Evolutionary conservation across 2,888 invertebrate genomes (phyloP).

Genomic region (Lomographa bimaculata): DNA sequence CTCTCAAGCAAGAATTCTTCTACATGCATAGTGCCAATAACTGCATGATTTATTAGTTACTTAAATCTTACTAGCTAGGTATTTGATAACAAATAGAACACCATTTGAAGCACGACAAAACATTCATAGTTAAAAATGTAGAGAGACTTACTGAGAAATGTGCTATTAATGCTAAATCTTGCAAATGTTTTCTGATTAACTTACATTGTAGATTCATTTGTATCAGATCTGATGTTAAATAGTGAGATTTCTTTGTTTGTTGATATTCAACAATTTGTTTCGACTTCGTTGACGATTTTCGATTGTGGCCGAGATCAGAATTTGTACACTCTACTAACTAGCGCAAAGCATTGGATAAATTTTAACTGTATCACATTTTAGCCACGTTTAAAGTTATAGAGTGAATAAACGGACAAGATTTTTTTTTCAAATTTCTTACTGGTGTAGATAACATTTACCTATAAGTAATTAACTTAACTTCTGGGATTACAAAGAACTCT

Average conservation of each 20-base stretch:
- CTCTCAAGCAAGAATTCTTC: too few relatives aligned
- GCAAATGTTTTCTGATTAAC: constrained; percentile 64
- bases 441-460: constrained; percentile 68
- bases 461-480: constrained; percentile 67
- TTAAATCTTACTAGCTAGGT: constrained; percentile 81
- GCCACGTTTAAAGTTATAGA: constrained; percentile 59
- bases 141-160: constrained; percentile 84
- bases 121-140: constrained; percentile 84
- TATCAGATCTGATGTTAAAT: constrained; percentile 72
- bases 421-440: constrained; percentile 62
- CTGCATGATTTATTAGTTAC: constrained; percentile 75
- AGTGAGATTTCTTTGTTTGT: constrained; percentile 60
- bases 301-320: constrained; percentile 73
- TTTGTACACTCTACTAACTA: constrained; percentile 66
- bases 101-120: constrained; percentile 85
- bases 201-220: constrained; percentile 61
- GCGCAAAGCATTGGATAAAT: constrained; percentile 72
- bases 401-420: constrained; percentile 57
- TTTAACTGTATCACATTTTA: constrained; percentile 75
- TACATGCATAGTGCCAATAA: constrained; percentile 81
- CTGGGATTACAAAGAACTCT: constrained; percentile 77
- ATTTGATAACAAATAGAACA: constrained; percentile 85
- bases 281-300: constrained; percentile 76
- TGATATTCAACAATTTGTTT: constrained; percentile 51
- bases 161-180: constrained; percentile 83